These are phyloP conservation scores for Acrobasis consociella DNA, from an alignment of 2,888 invertebrate species.

Conservation along the genomic window DNA sequence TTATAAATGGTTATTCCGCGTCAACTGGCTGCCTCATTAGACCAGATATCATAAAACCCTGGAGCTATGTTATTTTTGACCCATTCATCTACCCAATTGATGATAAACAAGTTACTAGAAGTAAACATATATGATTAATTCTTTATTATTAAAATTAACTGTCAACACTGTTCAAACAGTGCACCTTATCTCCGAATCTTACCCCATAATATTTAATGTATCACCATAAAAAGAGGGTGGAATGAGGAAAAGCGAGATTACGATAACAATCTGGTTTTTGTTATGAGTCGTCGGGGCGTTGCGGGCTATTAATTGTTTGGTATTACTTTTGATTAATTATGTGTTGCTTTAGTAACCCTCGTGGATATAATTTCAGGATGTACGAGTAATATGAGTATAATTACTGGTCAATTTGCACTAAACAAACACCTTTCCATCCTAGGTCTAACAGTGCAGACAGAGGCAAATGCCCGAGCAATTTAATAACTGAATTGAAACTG, in stretches of 20 bases:
- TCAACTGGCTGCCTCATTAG: slow-evolving; percentile 8
- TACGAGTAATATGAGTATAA: too few relatives aligned
- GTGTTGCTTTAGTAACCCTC: background rate
- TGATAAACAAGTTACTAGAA: too few relatives aligned
- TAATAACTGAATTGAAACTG: too few relatives aligned
- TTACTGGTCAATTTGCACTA: too few relatives aligned
- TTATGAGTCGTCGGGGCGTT: slow-evolving; percentile 9
- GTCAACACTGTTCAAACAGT: background rate
- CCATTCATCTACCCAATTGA: too few relatives aligned
- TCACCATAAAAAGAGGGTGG: background rate
- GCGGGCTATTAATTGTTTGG: background rate
- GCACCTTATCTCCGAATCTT: slow-evolving; percentile 7
- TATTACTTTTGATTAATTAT: background rate
- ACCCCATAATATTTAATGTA: slow-evolving; percentile 9
- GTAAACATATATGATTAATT: background rate
- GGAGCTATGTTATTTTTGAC: slow-evolving; percentile 11
- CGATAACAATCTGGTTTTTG: slow-evolving; percentile 14
- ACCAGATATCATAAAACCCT: background rate
- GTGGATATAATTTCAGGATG: too few relatives aligned
- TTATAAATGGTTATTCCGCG: background rate
- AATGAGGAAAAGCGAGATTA: slow-evolving; percentile 6
- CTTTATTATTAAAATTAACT: background rate
- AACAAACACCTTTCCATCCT: too few relatives aligned
- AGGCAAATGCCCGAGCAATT: too few relatives aligned
- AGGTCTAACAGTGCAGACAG: too few relatives aligned